Conservation (phyloP, 2,113 vertebrate genomes). For the Calonectris borealis region DNA sequence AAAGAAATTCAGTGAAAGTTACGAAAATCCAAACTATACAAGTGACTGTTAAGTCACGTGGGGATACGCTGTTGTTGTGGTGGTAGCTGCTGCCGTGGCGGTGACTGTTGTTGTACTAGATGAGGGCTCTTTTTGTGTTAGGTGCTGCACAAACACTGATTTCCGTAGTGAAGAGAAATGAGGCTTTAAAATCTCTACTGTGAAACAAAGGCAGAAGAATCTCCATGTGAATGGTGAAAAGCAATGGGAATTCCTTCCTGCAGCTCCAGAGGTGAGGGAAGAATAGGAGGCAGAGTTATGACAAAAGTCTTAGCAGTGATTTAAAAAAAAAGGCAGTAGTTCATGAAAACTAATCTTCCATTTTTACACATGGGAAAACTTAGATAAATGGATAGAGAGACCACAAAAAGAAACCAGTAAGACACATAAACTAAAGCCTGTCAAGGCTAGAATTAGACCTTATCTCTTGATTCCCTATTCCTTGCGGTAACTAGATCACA, state of each 20-base stretch:
- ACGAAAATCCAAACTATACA: background rate
- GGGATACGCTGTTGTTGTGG: background rate
- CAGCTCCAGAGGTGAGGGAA: background rate
- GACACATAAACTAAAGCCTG: background rate
- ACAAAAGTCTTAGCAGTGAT: background rate
- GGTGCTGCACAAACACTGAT: background rate
- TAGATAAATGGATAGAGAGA: background rate
- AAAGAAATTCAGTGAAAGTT: conserved; percentile 31
- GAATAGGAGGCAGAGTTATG: background rate
- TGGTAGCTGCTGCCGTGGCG: background rate
- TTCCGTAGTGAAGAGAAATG: background rate
- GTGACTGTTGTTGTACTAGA: no score
- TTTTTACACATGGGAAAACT: background rate
- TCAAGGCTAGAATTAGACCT: background rate
- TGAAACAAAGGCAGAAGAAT: background rate
- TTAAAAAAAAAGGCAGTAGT: fast-evolving
- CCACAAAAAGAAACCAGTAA: background rate
- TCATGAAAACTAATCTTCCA: background rate
- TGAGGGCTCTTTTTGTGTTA: background rate
- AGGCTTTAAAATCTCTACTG: background rate
- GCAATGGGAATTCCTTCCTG: background rate
- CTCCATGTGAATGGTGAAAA: background rate
- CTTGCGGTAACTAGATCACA: background rate
- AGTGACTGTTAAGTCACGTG: background rate
- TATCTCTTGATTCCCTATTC: background rate